Evolutionary conservation across 1,140 invertebrate genomes (phyloP).

Genomic region (Halotydeus destructor): DNA sequence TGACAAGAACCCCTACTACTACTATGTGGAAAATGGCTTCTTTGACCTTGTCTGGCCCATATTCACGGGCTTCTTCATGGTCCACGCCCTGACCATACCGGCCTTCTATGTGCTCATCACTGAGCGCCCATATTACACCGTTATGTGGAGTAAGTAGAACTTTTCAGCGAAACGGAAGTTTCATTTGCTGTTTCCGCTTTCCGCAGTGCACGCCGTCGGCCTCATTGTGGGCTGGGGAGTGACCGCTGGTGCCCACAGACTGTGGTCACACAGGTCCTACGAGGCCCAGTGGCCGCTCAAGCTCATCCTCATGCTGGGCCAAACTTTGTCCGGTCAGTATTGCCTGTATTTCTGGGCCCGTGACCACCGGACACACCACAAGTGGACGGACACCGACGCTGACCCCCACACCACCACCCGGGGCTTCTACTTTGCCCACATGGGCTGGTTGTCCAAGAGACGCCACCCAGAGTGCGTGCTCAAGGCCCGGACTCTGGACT

Average conservation of each 20-base stretch:
- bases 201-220: too few species aligned
- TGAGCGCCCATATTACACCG: background rate
- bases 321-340: slow-evolving; percentile 78
- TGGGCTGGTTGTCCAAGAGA: slow-evolving; percentile 71
- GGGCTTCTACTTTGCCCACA: slow-evolving; percentile 88
- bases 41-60: too few species aligned
- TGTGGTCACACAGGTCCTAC: slow-evolving; percentile 35
- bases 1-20: too few species aligned
- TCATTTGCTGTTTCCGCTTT: slow-evolving; percentile 3
- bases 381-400: slow-evolving; percentile 82
- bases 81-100: too few species aligned
- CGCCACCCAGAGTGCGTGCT: slow-evolving; percentile 74
- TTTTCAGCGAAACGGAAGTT: background rate
- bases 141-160: background rate
- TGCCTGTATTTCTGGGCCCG: slow-evolving; percentile 76
- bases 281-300: slow-evolving; percentile 30
- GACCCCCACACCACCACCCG: slow-evolving; percentile 85
- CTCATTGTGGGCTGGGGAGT: slow-evolving; percentile 34
- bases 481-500: slow-evolving; percentile 67
- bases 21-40: too few species aligned
- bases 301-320: slow-evolving; percentile 29
- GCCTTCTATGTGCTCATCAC: too few species aligned
- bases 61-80: too few species aligned
- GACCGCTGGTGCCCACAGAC: slow-evolving; percentile 34
- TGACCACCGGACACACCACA: slow-evolving; percentile 89